Conservation (phyloP, 2,113 vertebrate genomes). For the Archilochus colubris region DNA sequence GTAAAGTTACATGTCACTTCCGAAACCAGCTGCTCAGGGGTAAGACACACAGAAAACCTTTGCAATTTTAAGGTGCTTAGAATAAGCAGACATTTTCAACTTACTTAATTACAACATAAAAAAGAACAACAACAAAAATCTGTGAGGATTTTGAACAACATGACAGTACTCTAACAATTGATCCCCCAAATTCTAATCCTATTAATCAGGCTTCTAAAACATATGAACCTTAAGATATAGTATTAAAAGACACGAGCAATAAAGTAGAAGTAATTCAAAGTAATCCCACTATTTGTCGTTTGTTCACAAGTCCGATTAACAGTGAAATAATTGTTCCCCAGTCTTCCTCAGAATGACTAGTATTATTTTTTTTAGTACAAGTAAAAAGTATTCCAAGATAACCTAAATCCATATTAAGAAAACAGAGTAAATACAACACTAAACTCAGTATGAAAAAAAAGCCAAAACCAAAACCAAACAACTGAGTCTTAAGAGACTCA, state of each 20-base stretch:
- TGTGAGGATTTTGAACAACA: not conserved
- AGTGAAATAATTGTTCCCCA: not conserved
- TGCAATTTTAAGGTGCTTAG: not conserved
- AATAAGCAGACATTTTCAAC: not conserved
- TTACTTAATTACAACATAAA: not conserved
- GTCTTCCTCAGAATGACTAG: not conserved
- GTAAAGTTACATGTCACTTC: not conserved
- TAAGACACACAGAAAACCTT: not conserved
- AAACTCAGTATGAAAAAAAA: not conserved
- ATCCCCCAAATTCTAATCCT: not conserved
- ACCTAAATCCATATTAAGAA: not conserved
- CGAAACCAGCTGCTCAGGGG: not conserved
- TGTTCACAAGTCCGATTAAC: not conserved
- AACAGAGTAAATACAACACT: not conserved
- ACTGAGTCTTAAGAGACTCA: not conserved
- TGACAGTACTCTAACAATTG: not conserved
- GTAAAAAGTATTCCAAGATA: not conserved
- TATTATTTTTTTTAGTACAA: not conserved
- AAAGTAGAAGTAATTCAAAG: not conserved
- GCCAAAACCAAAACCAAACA: too few relatives aligned
- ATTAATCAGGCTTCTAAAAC: not conserved
- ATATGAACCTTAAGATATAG: not conserved
- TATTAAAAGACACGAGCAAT: not conserved
- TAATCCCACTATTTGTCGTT: not conserved
- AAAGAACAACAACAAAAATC: not conserved